Evolutionary conservation across 2,113 vertebrate species (phyloP), one percentile per base, ranked within the genome.

Genomic region (Microtus montanus): DNA sequence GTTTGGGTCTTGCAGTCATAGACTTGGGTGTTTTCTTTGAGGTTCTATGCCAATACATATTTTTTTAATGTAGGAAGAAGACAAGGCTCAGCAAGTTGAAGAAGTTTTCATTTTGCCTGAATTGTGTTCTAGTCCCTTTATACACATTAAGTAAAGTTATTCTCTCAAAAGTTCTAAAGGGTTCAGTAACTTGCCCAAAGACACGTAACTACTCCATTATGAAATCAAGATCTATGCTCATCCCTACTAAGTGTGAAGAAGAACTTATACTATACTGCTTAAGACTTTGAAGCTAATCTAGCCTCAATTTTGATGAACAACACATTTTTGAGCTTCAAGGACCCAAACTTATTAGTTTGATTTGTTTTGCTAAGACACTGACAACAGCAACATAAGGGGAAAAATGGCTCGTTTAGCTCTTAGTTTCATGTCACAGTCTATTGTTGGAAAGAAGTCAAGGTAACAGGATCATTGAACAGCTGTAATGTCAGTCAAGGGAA

Each of bases 1-100:
- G 0, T 7, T 26, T 12, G 35, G 28, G 15, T 54, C 84, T 80
- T 71, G 2, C 2, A 33, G 22, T 1, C 28, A 19, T 0, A n/a
- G n/a, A 2, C 7, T 93, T 68, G 66, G 38, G 41, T n/a, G 14
- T 35, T 38, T 7, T 54, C 41, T 70, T 87, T 58, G 44, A 66
- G 35, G 49, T 44, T 41, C 49, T 13, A 3, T 35, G 9, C 5
- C 28, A 22, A 14, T 52, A 38, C 26, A 47, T 33, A 44, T 66
- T 35, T 68, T 73, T 68, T 92, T 77, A 10, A 54, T 38, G 15
- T 84, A 44, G n/a, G 68, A 64, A n/a, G 10, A 20, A 38, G 22
- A 19, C 71, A 38, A 20, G 1, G 3, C 47, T 30, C 54, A 68
- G 15, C 80, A 64, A 30, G 10, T 13, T 33, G 52, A 84, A 41